Evolutionary conservation across 1,140 invertebrate genomes (phyloP).

Genomic region (Achroia grisella): DNA sequence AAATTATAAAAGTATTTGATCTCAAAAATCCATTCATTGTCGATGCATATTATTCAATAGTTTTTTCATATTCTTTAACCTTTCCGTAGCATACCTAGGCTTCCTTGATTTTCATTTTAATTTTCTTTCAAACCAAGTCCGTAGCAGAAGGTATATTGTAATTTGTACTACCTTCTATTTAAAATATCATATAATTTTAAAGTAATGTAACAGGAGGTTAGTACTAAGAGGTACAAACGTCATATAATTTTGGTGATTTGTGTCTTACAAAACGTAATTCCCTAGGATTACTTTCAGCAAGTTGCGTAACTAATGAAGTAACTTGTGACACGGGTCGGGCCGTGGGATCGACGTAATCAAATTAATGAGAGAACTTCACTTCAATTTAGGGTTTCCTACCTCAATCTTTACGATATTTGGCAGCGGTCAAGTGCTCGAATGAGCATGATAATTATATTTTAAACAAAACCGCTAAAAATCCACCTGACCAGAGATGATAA

Average conservation of each 20-base stretch:
- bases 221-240: constrained; percentile 17
- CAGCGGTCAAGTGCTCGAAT: constrained; percentile 48
- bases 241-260: constrained; percentile 50
- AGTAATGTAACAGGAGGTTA: too few species aligned
- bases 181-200: too few species aligned
- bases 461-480: constrained; percentile 1
- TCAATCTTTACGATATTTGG: constrained; percentile 64
- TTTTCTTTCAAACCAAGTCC: too few species aligned
- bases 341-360: constrained; percentile 70
- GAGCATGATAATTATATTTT: constrained; percentile 28
- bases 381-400: constrained; percentile 65
- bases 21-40: too few species aligned
- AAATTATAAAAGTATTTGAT: too few species aligned
- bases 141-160: too few species aligned
- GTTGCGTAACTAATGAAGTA: constrained; percentile 71
- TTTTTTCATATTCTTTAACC: too few species aligned
- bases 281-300: constrained; percentile 61
- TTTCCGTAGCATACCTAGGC: too few species aligned
- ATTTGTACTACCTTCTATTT: too few species aligned
- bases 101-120: too few species aligned
- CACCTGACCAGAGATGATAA: neutral
- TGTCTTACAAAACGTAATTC: constrained; percentile 64
- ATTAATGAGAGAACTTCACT: constrained; percentile 73
- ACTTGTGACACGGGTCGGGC: constrained; percentile 69
- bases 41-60: too few species aligned